Percentiles rank a stretch among this genome's conserved stretches.
Evolutionary conservation across 2,888 invertebrate species (phyloP).

Genomic region (Lasiommata megera): DNA sequence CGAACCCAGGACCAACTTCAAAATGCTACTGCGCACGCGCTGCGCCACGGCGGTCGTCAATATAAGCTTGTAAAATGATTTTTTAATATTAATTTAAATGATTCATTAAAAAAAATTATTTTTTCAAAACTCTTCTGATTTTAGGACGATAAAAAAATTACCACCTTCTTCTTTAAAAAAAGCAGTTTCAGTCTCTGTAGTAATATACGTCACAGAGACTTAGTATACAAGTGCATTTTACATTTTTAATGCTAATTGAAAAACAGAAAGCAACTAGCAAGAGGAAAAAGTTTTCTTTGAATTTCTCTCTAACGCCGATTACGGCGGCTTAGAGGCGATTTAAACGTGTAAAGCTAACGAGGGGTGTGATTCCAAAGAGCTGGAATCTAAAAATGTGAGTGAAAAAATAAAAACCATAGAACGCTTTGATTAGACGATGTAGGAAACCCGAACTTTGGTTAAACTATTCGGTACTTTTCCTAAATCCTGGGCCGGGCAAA

Average conservation of each 20-base stretch:
- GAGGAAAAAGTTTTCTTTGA: background rate
- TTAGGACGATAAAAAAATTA: too few species aligned
- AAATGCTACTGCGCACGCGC: too few species aligned
- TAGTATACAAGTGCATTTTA: background rate
- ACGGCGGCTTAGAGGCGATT: conserved; percentile 3
- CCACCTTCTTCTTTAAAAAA: background rate
- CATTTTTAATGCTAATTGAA: conserved; percentile 7
- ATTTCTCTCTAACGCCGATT: conserved; percentile 1
- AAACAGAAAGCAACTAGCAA: conserved; percentile 6
- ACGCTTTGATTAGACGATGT: background rate
- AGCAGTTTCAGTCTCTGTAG: background rate
- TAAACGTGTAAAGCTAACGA: conserved; percentile 3
- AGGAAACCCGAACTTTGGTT: background rate
- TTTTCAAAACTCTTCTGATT: too few species aligned
- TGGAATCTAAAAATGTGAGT: background rate
- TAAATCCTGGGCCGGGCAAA: background rate
- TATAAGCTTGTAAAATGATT: too few species aligned
- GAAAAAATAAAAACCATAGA: background rate
- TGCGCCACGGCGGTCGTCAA: too few species aligned
- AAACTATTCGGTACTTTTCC: background rate
- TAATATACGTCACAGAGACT: background rate
- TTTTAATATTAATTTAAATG: too few species aligned
- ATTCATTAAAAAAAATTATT: too few species aligned
- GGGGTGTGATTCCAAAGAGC: background rate
- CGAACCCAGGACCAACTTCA: too few species aligned